A percentile compares a stretch with the other conserved stretches of the same genome.
These are phyloP conservation scores for Drosophila navojoa DNA, from an alignment of 1,140 invertebrate genomes.

Conservation along the genomic window DNA sequence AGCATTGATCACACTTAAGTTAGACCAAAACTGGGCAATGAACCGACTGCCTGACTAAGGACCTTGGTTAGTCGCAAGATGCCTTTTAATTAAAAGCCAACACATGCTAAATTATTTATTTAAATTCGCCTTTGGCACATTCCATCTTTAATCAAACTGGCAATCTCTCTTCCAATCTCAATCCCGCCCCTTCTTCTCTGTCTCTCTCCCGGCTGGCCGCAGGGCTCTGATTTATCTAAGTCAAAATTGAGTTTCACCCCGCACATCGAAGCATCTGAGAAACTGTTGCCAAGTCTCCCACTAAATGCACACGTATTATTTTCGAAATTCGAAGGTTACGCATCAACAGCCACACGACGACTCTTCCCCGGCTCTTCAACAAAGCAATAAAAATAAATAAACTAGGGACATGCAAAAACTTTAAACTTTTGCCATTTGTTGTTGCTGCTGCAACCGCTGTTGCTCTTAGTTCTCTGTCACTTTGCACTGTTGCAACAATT, in stretches of 20 bases:
- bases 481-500: slow-evolving; percentile 33
- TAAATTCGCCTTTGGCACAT: slow-evolving; percentile 15
- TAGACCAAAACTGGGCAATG: slow-evolving; percentile 48
- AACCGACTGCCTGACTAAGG: slow-evolving; percentile 50
- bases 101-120: slow-evolving; percentile 54
- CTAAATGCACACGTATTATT: not conserved
- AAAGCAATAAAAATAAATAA: not conserved
- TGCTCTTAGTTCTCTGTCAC: slow-evolving; percentile 29
- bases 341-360: slow-evolving; percentile 7
- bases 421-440: slow-evolving; percentile 13
- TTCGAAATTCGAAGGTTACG: not conserved
- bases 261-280: not conserved
- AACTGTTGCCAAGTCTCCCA: slow-evolving; percentile 27
- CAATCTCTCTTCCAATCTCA: slow-evolving; percentile 19
- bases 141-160: slow-evolving; percentile 32
- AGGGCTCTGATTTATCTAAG: slow-evolving; percentile 32
- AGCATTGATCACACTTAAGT: slow-evolving; percentile 78
- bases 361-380: slow-evolving; percentile 15
- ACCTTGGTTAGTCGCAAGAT: slow-evolving; percentile 36
- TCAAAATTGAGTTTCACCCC: slow-evolving; percentile 34
- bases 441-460: slow-evolving; percentile 5
- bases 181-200: not conserved
- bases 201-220: not conserved
- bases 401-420: slow-evolving; percentile 13
- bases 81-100: slow-evolving; percentile 58